phyloP scores from a whole-genome alignment of 2,888 invertebrate species.

The Drosophila mulleri region DNA sequence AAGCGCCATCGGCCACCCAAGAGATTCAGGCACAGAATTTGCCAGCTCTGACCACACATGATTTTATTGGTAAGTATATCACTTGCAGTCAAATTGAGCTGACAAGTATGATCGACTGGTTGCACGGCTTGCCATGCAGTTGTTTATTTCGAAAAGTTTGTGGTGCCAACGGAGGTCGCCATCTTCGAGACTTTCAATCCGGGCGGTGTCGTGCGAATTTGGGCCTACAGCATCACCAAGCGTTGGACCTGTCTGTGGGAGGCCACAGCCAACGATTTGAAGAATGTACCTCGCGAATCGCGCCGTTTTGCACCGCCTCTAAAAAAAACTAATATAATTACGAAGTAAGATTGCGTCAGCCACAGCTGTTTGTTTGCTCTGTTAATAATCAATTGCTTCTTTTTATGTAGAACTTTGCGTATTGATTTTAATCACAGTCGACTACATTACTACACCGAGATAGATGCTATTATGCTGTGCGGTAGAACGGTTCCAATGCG shows the following conservation, averaged over 20 bases:
- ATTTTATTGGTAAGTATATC: slow-evolving; percentile 89
- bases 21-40: slow-evolving; percentile 92
- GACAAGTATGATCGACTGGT: no score
- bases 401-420: slow-evolving; percentile 88
- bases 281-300: slow-evolving; percentile 86
- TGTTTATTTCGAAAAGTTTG: slow-evolving; percentile 83
- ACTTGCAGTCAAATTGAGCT: neutral
- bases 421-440: slow-evolving; percentile 94
- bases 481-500: slow-evolving; percentile 86
- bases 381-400: slow-evolving; percentile 15
- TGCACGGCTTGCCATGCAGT: slow-evolving; percentile 67
- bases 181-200: slow-evolving; percentile 95
- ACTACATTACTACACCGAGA: slow-evolving; percentile 93
- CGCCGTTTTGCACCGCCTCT: slow-evolving; percentile 92
- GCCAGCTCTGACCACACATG: slow-evolving; percentile 89
- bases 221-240: slow-evolving; percentile 87
- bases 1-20: slow-evolving; percentile 89
- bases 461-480: slow-evolving; percentile 93
- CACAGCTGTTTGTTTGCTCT: neutral
- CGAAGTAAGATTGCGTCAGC: slow-evolving; percentile 80
- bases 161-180: slow-evolving; percentile 86
- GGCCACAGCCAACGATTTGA: slow-evolving; percentile 83
- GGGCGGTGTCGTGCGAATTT: slow-evolving; percentile 92
- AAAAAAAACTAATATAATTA: slow-evolving; percentile 86
- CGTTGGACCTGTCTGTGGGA: slow-evolving; percentile 92